A percentile compares a stretch with the other conserved stretches of the same genome.
Conservation (phyloP, 1,140 invertebrate genomes). For the Drosophila dunni region DNA sequence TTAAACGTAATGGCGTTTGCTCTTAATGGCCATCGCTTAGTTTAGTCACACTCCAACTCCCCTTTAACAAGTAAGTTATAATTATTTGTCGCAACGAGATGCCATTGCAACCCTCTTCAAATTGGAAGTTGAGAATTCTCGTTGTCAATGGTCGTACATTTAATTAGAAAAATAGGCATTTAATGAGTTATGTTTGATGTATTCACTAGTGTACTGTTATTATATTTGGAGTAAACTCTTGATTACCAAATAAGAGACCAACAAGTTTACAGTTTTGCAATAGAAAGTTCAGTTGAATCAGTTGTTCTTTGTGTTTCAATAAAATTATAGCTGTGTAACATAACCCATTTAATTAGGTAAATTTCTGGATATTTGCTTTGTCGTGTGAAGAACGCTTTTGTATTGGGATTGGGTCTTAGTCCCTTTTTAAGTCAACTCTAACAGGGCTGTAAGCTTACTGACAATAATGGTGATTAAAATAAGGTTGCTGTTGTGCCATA, state of each 20-base stretch:
- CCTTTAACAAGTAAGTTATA: slow-evolving; percentile 51
- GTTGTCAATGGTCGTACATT: slow-evolving; percentile 21
- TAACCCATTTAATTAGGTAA: not conserved
- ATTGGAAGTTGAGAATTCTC: not conserved
- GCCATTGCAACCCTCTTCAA: not conserved
- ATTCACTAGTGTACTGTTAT: too few species aligned
- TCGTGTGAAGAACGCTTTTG: not conserved
- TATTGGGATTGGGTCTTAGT: not conserved
- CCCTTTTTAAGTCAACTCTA: slow-evolving; percentile 23
- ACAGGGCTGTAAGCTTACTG: slow-evolving; percentile 22
- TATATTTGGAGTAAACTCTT: too few species aligned
- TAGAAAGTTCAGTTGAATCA: too few species aligned
- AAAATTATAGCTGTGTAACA: not conserved
- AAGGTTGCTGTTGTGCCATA: slow-evolving; percentile 16
- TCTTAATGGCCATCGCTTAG: slow-evolving; percentile 43
- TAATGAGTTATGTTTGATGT: too few species aligned
- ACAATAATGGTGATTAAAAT: slow-evolving; percentile 77
- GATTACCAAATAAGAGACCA: too few species aligned
- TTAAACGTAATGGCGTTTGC: slow-evolving; percentile 58
- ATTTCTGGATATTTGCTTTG: slow-evolving; percentile 5
- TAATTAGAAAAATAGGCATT: slow-evolving; percentile 50
- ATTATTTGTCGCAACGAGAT: slow-evolving; percentile 37
- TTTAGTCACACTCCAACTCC: not conserved
- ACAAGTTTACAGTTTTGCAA: too few species aligned
- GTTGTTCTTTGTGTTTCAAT: not conserved